Evolutionary conservation across 2,797 vertebrate species (phyloP).

Genomic region (Sebastes steindachneri): DNA sequence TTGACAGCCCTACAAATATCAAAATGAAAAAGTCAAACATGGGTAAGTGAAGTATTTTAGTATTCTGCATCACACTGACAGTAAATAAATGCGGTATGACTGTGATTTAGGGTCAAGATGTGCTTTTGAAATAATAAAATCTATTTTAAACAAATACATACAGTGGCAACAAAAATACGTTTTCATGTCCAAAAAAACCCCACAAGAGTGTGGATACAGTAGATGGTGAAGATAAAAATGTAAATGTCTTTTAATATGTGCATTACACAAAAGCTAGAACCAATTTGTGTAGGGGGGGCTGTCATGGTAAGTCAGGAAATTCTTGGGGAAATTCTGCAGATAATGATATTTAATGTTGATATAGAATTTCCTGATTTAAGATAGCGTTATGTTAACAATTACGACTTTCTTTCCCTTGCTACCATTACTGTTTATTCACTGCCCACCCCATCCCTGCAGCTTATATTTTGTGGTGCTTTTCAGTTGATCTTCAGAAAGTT

Average conservation of each 20-base stretch:
- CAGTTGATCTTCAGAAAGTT: slow-evolving; percentile 56
- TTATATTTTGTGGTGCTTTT: slow-evolving; percentile 37
- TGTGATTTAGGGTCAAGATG: background rate
- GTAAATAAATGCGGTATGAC: background rate
- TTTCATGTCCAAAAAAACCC: background rate
- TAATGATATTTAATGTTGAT: slow-evolving; percentile 10
- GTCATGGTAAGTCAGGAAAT: background rate
- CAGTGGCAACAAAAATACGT: background rate
- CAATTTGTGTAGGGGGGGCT: background rate
- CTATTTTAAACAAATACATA: background rate
- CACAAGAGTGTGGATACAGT: background rate
- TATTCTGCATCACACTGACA: background rate
- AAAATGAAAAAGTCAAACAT: background rate
- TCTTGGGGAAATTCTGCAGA: background rate
- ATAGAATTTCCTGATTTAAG: slow-evolving; percentile 29
- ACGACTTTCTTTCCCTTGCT: background rate
- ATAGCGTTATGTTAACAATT: slow-evolving; percentile 16
- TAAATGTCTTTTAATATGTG: background rate
- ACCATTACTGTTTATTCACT: slow-evolving; percentile 9
- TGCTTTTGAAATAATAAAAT: background rate
- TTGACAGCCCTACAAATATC: background rate
- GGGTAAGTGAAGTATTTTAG: background rate
- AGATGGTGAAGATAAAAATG: background rate
- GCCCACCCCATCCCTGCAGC: background rate
- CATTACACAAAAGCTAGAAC: background rate